Percentiles rank a stretch among this genome's conserved stretches.
phyloP scores from a whole-genome alignment of 2,797 vertebrate genomes.

The Thaleichthys pacificus region DNA sequence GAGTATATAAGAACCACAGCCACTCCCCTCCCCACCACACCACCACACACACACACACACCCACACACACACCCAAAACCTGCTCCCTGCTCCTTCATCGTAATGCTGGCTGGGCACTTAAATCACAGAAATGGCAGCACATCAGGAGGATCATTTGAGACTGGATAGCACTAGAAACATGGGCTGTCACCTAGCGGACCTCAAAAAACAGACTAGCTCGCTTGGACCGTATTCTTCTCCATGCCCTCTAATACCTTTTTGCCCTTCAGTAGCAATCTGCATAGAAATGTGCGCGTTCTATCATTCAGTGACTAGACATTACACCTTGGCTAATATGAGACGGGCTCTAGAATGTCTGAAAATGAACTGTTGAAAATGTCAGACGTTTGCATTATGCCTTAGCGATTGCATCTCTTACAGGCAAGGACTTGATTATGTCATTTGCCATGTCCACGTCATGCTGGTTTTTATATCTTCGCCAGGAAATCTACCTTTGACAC shows the following conservation, averaged over 20 bases:
- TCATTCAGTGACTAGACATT: constrained; percentile 72
- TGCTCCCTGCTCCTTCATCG: constrained; percentile 61
- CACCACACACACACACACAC: constrained; percentile 13
- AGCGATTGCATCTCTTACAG: constrained; percentile 66
- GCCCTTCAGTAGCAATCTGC: constrained; percentile 76
- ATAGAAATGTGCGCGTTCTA: constrained; percentile 74
- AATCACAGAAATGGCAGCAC: constrained; percentile 77
- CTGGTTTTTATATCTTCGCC: constrained; percentile 75
- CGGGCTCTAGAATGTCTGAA: constrained; percentile 57
- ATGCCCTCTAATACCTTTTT: constrained; percentile 72
- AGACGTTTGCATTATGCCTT: constrained; percentile 72
- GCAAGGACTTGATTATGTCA: constrained; percentile 75
- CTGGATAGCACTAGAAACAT: constrained; percentile 74
- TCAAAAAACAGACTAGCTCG: constrained; percentile 56
- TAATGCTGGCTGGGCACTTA: constrained; percentile 68
- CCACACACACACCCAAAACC: constrained; percentile 28
- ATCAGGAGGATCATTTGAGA: constrained; percentile 78
- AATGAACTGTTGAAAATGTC: constrained; percentile 69
- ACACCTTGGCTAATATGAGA: constrained; percentile 68
- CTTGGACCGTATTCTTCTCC: constrained; percentile 55
- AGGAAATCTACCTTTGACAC: constrained; percentile 78
- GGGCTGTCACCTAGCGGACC: constrained; percentile 73
- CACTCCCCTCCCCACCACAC: constrained; percentile 19
- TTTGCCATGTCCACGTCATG: constrained; percentile 77
- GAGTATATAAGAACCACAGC: constrained; percentile 64